Evolutionary conservation across 2,113 vertebrate species (phyloP).

Genomic region (Centropus unirufus): DNA sequence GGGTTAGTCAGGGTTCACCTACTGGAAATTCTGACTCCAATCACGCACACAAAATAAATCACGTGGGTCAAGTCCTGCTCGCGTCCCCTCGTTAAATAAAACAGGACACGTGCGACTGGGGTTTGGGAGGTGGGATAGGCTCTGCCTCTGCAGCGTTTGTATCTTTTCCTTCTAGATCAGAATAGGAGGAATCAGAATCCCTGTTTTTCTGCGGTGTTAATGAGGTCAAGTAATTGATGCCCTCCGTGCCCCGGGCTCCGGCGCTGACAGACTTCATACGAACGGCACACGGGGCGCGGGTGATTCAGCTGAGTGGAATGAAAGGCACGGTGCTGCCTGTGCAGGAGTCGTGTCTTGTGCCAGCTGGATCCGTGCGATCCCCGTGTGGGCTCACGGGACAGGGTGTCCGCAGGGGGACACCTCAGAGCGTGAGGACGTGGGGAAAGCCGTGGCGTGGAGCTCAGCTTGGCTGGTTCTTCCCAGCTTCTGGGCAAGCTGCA

Average conservation of each 20-base stretch:
- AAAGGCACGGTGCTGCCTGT: neutral
- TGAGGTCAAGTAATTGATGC: neutral
- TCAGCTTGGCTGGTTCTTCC: slow-evolving; percentile 10
- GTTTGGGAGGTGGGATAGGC: neutral
- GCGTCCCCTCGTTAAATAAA: neutral
- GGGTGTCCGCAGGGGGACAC: neutral
- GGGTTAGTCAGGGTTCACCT: neutral
- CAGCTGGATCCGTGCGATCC: neutral
- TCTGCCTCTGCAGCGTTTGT: neutral
- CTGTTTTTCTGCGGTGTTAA: neutral
- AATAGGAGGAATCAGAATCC: neutral
- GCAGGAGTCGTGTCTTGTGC: neutral
- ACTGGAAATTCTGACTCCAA: slow-evolving; percentile 29
- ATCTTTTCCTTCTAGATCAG: neutral
- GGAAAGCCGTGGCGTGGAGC: neutral
- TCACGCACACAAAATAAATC: neutral
- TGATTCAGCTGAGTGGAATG: slow-evolving; percentile 10
- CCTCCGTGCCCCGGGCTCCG: neutral
- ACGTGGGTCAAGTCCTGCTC: neutral
- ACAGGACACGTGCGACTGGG: neutral
- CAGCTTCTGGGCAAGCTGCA: slow-evolving; percentile 67
- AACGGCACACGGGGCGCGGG: neutral
- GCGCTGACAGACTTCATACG: neutral
- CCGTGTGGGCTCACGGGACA: neutral
- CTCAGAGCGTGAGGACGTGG: neutral